Percentiles rank a stretch among this genome's conserved stretches.
phyloP scores from a whole-genome alignment of 2,888 invertebrate species.

The Caenorhabditis angaria region DNA sequence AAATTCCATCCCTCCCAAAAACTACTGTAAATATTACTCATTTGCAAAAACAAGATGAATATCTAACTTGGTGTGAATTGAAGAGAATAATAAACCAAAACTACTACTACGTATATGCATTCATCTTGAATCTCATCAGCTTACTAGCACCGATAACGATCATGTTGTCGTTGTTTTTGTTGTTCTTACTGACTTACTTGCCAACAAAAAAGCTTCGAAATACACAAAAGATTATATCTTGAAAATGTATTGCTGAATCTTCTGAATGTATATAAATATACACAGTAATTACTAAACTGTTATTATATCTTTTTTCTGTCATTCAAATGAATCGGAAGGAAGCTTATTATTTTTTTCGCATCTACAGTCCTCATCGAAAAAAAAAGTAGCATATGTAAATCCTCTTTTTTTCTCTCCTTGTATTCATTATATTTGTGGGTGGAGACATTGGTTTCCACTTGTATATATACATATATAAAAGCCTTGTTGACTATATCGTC shows the following conservation, averaged over 20 bases:
- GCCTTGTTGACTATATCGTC: conserved; percentile 42
- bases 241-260: no score
- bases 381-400: conserved; percentile 1
- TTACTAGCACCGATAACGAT: conserved; percentile 4
- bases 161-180: background rate
- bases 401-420: background rate
- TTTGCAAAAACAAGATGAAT: background rate
- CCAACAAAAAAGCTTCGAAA: background rate
- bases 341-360: background rate
- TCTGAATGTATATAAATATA: conserved; percentile 23
- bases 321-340: background rate
- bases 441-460: conserved; percentile 2
- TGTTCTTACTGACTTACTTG: background rate
- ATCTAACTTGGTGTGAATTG: background rate
- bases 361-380: background rate
- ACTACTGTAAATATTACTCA: background rate
- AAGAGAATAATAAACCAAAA: background rate
- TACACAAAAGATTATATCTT: background rate
- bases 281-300: conserved; percentile 43
- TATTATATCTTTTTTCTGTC: conserved; percentile 3
- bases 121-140: background rate
- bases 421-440: background rate
- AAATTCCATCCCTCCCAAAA: no score
- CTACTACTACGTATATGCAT: no score
- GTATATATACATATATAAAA: conserved; percentile 42